Evolutionary conservation across 2,888 invertebrate species (phyloP).

Genomic region (Antheraea yamamai): DNA sequence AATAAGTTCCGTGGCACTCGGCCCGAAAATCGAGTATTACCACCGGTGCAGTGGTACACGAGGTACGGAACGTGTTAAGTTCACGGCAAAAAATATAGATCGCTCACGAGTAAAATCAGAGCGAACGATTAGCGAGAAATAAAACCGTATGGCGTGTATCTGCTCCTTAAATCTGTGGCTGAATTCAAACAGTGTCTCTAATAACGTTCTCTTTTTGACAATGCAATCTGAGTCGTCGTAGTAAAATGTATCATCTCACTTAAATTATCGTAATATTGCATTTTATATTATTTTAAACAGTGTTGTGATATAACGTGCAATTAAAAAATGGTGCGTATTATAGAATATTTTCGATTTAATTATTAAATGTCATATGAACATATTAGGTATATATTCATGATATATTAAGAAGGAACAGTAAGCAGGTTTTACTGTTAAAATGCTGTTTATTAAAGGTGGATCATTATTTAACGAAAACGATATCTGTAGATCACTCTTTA

Average conservation of each 20-base stretch:
- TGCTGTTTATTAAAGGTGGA: too few species aligned
- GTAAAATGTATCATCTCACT: conserved; percentile 4
- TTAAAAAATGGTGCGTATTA: not conserved
- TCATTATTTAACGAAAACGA: too few species aligned
- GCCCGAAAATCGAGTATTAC: too few species aligned
- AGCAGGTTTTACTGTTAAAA: too few species aligned
- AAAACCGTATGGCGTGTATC: not conserved
- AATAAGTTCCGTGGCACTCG: too few species aligned
- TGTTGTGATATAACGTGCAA: conserved; percentile 6
- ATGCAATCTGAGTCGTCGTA: conserved; percentile 1
- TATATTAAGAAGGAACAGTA: too few species aligned
- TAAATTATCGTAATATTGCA: not conserved
- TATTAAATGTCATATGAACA: not conserved
- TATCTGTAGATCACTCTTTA: too few species aligned
- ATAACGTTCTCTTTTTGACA: conserved; percentile 10
- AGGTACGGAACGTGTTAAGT: too few species aligned
- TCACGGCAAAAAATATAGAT: not conserved
- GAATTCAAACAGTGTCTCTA: conserved; percentile 8
- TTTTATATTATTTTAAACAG: conserved; percentile 3
- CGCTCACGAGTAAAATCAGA: not conserved
- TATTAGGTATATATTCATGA: too few species aligned
- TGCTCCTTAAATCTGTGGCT: not conserved
- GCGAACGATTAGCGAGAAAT: not conserved
- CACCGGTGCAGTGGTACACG: too few species aligned
- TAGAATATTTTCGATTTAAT: conserved; percentile 21